Evolutionary conservation across 2,888 invertebrate species (phyloP).

Genomic region (Eumacrocentrus americanus): DNA sequence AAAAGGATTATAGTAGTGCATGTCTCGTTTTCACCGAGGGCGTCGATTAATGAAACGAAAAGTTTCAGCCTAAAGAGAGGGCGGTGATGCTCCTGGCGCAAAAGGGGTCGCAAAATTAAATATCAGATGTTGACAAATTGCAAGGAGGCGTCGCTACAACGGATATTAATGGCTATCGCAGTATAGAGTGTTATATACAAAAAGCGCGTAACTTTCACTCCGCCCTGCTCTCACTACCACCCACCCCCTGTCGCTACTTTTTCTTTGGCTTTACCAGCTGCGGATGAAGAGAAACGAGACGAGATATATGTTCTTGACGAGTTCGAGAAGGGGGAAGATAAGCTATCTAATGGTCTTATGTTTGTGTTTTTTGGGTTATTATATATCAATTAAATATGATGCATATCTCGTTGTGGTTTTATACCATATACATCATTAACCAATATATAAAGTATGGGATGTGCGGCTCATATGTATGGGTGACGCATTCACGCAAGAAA

Average conservation of each 20-base stretch:
- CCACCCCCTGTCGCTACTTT: conserved; percentile 21
- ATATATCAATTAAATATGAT: background rate
- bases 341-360: too few species aligned
- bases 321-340: conserved; percentile 5
- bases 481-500: background rate
- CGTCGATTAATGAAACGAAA: conserved; percentile 26
- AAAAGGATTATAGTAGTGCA: background rate
- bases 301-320: conserved; percentile 30
- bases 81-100: conserved; percentile 35
- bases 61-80: conserved; percentile 12
- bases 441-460: background rate
- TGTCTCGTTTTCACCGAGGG: conserved; percentile 1
- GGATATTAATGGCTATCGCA: conserved; percentile 60
- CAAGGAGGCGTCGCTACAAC: conserved; percentile 59
- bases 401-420: background rate
- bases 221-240: conserved; percentile 23
- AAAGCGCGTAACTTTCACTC: conserved; percentile 55
- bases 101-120: conserved; percentile 59
- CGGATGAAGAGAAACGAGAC: conserved; percentile 61
- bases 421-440: background rate
- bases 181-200: conserved; percentile 38
- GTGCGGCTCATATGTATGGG: background rate
- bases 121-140: conserved; percentile 62
- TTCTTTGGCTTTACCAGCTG: conserved; percentile 40
- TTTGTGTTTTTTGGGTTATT: background rate